Percentiles rank a stretch among this genome's conserved stretches.
Conservation (phyloP, 2,797 vertebrate genomes). For the Halcyon smyrnensis region DNA sequence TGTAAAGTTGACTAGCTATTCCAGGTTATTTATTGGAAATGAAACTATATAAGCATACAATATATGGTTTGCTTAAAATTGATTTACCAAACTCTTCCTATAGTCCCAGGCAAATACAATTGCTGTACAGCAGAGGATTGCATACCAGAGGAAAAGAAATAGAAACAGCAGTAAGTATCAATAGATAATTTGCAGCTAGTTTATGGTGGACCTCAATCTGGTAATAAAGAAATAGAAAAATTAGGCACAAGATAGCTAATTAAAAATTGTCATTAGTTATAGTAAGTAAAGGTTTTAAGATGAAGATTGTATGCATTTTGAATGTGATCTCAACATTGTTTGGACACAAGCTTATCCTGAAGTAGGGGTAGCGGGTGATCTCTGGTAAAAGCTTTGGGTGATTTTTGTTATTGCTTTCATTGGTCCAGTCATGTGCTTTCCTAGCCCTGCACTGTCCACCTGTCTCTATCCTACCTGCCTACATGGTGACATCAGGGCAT, state of each 20-base stretch:
- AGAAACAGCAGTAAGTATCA: neutral
- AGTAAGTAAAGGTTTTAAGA: neutral
- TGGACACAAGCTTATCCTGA: neutral
- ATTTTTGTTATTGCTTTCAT: rapidly evolving
- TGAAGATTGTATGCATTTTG: neutral
- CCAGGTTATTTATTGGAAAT: conserved; percentile 69
- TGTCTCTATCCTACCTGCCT: neutral
- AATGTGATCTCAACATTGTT: neutral
- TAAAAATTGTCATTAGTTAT: neutral
- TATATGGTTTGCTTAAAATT: conserved; percentile 62
- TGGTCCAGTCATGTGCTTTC: neutral
- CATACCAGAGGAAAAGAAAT: neutral
- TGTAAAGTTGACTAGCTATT: conserved; percentile 63
- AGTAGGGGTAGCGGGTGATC: neutral
- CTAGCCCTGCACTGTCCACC: neutral
- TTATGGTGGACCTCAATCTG: neutral
- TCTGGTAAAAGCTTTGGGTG: neutral
- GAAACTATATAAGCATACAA: conserved; percentile 61
- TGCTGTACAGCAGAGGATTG: neutral
- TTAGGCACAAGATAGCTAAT: neutral
- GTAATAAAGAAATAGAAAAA: conserved; percentile 6
- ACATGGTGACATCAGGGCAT: neutral
- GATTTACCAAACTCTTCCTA: conserved; percentile 46
- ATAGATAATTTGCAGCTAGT: neutral
- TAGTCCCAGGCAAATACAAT: conserved; percentile 11